phyloP scores from a whole-genome alignment of 2,888 invertebrate genomes.

The Dione vanillae region DNA sequence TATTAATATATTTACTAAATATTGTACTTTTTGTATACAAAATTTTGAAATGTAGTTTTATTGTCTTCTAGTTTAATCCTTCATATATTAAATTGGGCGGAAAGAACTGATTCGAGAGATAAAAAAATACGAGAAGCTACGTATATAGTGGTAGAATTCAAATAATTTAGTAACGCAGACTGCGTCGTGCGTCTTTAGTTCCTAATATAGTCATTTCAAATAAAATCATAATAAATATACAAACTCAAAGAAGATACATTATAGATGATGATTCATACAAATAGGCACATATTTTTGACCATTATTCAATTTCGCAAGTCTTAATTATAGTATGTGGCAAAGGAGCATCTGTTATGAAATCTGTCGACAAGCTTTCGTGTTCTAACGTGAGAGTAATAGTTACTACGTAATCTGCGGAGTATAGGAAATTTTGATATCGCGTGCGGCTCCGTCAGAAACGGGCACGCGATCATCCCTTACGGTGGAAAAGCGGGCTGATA shows the following conservation, averaged over 20 bases:
- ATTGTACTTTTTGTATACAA: too few species aligned
- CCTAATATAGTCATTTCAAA: too few species aligned
- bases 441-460: slow-evolving; percentile 65
- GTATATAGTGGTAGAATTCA: too few species aligned
- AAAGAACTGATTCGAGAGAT: too few species aligned
- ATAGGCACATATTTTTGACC: not conserved
- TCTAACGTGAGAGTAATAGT: slow-evolving; percentile 45
- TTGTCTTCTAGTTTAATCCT: too few species aligned
- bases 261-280: not conserved
- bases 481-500: slow-evolving; percentile 63
- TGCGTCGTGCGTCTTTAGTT: too few species aligned
- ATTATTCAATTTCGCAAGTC: slow-evolving; percentile 26
- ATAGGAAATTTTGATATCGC: slow-evolving; percentile 78
- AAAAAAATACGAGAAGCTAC: too few species aligned
- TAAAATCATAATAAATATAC: not conserved
- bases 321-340: slow-evolving; percentile 24
- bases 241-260: not conserved
- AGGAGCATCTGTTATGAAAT: slow-evolving; percentile 40
- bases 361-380: slow-evolving; percentile 41
- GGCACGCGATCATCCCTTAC: slow-evolving; percentile 72
- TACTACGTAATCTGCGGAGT: slow-evolving; percentile 62
- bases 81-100: too few species aligned
- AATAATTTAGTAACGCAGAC: too few species aligned
- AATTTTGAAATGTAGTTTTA: too few species aligned
- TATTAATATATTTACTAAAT: too few species aligned